Base-by-base conservation (phyloP, 2,113 vertebrate species). In the Delphinapterus leucas region DNA sequence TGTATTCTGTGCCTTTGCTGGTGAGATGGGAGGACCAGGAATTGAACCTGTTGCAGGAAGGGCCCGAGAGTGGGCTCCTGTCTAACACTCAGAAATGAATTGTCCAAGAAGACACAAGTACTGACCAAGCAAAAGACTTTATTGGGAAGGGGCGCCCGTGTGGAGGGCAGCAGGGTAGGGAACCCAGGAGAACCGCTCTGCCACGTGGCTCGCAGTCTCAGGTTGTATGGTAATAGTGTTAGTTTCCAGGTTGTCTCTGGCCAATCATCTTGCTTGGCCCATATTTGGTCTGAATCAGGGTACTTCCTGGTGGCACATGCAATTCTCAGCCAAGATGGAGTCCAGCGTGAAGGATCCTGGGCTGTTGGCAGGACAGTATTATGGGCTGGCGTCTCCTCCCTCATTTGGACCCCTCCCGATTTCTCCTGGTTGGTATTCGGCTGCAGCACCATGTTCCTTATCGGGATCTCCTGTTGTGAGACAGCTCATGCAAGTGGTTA, bases 1-100 rank as follows among this genome's bases (percentile, higher is more conserved):
- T 3, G 0, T n/a, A 13, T 15, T 14, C 15, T n/a, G 38, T 13
- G 73, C 33, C 33, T 61, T 60, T n/a, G 41, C 13, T 8, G 2
- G 6, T 2, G 58, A 53, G 28, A 8, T 36, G 33, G 44, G n/a
- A 15, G 36, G 2, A 0, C 25, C 6, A 11, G 65, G 36, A 13
- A 65, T 14, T 33, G 58, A 68, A 3, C 38, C 33, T 12, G 8
- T 17, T 33, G 31, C 74, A 77, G 49, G 47, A 77, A 2, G 0
- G 74, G 47, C 47, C 47, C 47, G 3, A 21, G 9, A 33, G 74
- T 21, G 31, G 47, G 28, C 74, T 12, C 11, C 33, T 21, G 47
- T 77, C 47, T 53, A n/a, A 77, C 18, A 3, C 31, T 53, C 3
- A 1, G 74, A 33, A 53, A 21, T 77, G 47, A 31, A 13, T 21